Conservation (phyloP, 2,888 invertebrate genomes). For the Agyllia agylla region DNA sequence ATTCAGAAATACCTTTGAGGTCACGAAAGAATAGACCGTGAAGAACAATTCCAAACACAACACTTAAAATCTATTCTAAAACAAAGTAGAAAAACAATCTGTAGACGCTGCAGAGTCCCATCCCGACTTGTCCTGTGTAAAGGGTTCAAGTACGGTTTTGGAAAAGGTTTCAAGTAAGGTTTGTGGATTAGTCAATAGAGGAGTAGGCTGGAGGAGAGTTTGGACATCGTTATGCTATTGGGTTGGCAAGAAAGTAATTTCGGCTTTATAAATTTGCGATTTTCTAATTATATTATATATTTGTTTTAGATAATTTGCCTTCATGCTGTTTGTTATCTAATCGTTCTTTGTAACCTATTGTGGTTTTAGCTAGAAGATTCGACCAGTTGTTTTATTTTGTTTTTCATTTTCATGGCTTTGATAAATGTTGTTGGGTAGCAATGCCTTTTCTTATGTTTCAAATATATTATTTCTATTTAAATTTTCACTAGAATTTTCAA, state of each 20-base stretch:
- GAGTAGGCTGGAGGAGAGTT: constrained; percentile 77
- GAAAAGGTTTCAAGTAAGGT: constrained; percentile 77
- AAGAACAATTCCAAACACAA: constrained; percentile 76
- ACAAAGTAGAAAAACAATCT: constrained; percentile 81
- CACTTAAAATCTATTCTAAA: constrained; percentile 83
- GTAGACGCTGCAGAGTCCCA: constrained; percentile 83
- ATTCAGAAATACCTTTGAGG: constrained; percentile 32
- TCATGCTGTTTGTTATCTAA: no score
- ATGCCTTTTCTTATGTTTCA: no score
- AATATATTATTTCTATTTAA: no score
- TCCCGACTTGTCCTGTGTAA: constrained; percentile 87
- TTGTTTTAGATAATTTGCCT: background rate
- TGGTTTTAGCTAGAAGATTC: no score
- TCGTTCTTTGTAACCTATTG: no score
- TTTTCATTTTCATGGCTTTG: no score
- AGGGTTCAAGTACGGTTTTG: constrained; percentile 86
- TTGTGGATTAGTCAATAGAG: constrained; percentile 80
- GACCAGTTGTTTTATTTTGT: no score
- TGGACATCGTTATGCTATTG: background rate
- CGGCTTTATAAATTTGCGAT: no score
- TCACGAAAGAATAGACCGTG: background rate
- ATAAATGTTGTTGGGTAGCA: no score
- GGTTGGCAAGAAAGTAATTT: no score
- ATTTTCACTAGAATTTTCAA: no score
- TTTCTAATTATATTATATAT: background rate